phyloP scores from a whole-genome alignment of 2,113 vertebrate species.

The Eptatretus burgeri region DNA sequence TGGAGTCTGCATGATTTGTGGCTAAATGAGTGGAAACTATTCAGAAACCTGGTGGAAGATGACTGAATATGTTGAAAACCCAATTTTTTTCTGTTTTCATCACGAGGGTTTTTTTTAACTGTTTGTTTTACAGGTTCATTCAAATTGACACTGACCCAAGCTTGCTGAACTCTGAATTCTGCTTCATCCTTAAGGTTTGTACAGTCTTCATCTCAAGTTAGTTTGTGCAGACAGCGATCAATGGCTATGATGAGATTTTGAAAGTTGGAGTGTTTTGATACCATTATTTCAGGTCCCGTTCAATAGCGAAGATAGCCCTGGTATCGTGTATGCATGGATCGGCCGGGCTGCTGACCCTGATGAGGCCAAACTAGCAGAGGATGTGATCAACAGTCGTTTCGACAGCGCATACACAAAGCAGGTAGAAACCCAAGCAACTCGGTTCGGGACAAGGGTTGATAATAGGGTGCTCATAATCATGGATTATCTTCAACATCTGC shows the following conservation, averaged over 20 bases:
- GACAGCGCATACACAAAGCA: background rate
- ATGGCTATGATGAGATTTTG: too few species aligned
- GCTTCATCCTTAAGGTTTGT: slow-evolving; percentile 5
- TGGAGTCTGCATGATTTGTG: too few species aligned
- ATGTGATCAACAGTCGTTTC: background rate
- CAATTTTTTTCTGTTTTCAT: background rate
- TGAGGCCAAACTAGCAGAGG: slow-evolving; percentile 4
- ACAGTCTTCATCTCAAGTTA: background rate
- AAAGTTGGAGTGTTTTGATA: too few species aligned
- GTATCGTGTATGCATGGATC: slow-evolving; percentile 2
- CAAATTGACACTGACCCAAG: background rate
- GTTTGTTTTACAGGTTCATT: background rate
- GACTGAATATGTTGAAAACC: background rate
- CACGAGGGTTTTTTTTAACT: background rate
- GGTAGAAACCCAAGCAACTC: background rate
- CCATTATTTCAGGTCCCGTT: background rate
- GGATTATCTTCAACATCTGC: too few species aligned
- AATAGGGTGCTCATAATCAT: too few species aligned
- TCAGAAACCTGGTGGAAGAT: too few species aligned
- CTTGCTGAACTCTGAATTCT: background rate
- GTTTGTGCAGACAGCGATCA: too few species aligned
- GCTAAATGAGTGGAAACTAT: too few species aligned
- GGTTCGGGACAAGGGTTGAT: too few species aligned
- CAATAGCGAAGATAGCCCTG: slow-evolving; percentile 3
- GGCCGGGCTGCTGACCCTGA: slow-evolving; percentile 4